Evolutionary conservation across 2,797 vertebrate species (phyloP).

Genomic region (Nannoperca australis): DNA sequence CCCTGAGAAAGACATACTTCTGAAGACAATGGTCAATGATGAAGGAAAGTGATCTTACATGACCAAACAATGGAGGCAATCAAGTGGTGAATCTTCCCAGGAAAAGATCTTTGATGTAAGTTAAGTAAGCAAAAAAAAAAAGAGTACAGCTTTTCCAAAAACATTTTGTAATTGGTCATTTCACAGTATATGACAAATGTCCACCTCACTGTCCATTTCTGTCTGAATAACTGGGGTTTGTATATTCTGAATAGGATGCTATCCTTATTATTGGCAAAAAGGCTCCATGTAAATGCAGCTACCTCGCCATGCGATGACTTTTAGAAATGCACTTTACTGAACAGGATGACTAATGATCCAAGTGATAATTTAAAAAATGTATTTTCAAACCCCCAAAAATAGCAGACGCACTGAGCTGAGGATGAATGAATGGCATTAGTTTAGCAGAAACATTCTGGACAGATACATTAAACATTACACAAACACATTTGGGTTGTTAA

Average conservation of each 20-base stretch:
- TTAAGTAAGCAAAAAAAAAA: not conserved
- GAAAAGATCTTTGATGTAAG: not conserved
- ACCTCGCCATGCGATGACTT: constrained; percentile 5
- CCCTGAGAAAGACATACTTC: not conserved
- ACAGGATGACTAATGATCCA: constrained; percentile 14
- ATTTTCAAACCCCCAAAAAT: constrained; percentile 30
- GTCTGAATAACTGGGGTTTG: not conserved
- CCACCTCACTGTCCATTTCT: not conserved
- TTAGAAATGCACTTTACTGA: constrained; percentile 9
- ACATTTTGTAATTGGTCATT: not conserved
- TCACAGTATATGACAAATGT: not conserved
- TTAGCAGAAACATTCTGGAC: constrained; percentile 10
- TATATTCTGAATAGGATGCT: not conserved
- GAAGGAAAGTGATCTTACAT: not conserved
- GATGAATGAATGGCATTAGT: constrained; percentile 31
- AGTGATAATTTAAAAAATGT: constrained; percentile 9
- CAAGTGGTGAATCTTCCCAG: not conserved
- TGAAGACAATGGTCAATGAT: not conserved
- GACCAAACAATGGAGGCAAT: not conserved
- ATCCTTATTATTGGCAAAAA: not conserved
- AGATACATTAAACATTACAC: constrained; percentile 38
- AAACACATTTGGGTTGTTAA: constrained; percentile 30
- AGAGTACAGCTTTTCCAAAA: not conserved
- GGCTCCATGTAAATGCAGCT: constrained; percentile 1
- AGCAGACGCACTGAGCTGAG: constrained; percentile 14